Evolutionary conservation across 2,888 invertebrate genomes (phyloP), one percentile per base, ranked within the genome.

Genomic region (Amorpha juglandis): DNA sequence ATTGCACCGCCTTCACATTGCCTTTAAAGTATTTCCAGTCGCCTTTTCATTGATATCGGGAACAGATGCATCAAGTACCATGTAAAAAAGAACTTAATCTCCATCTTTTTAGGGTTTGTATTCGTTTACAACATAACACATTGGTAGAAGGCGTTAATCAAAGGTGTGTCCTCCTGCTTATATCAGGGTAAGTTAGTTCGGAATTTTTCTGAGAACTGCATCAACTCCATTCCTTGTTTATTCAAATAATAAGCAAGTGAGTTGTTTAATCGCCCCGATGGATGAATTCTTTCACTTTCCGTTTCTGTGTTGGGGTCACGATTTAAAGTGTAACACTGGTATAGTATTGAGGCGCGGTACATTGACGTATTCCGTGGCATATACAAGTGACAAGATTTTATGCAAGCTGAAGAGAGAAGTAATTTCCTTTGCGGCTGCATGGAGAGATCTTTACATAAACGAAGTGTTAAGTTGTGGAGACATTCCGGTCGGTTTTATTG

Each of bases 131-230:
- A 21, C 33, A 65, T 51, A 69, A 67, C 65, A 69, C 67, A 64
- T 64, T 66, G 72, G 80, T 84, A 81, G 84, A 82, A 89, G 83
- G 89, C 82, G 90, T 84, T 91, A 91, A 91, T 89, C 84, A 89
- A 84, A 77, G 77, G 87, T 81, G 80, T 82, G 86, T 86, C 87
- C 83, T 84, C 78, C 83, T 85, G 83, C 80, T 85, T 84, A 81
- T 81, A 78, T 81, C 74, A 70, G 70, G 72, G 74, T 73, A 74
- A 74, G 79, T 79, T 80, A 82, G 78, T 78, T 85, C 83, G 83
- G 86, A 82, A 81, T 84, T 81, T 79, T 88, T 90, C 88, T 86
- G 76, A 89, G 90, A 91, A 90, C 77, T 68, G 79, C 78, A 80
- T 80, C 77, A 76, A 78, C 79, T 80, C 81, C 77, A 82, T 78